Evolutionary conservation across 2,797 vertebrate species (phyloP), one percentile per base, ranked within the genome.

Genomic region (Argentina silus): DNA sequence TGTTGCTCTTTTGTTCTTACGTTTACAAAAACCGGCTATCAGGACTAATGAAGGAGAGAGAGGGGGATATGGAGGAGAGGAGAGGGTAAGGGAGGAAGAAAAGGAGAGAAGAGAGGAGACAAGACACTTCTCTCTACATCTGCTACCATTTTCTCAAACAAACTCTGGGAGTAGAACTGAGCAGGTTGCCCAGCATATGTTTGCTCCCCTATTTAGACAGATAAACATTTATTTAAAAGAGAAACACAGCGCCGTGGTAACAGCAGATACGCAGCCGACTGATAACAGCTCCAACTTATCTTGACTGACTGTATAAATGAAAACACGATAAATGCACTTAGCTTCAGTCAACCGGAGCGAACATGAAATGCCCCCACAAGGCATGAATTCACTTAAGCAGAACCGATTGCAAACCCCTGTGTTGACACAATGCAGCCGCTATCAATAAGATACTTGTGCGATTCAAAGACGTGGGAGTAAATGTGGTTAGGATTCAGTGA

Each of bases 1-100:
- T 69, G 70, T 74, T 82, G 86, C 78, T 84, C 83, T 86, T 89
- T 89, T 87, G 78, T 88, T 89, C 75, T 82, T 81, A 65, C 15
- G 78, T 19, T 74, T 61, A 81, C 79, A 79, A 76, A 82, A 81
- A 72, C 17, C 74, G 78, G 19, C 45, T 66, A 85, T 83, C 79
- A 79, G 72, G 75, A 74, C 80, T 60, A 80, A 77, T 79, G 77
- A 86, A 78, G 77, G 75, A 53, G 67, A 67, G 74, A 76, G 48
- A 70, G 74, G 69, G 44, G 67, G 17, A 64, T 43, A 63, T 65
- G 72, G 56, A 72, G 48, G 56, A 45, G 44, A 60, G 66, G 63
- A n/a, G n/a, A n/a, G n/a, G n/a, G n/a, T n/a, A n/a, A n/a, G n/a
- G n/a, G n/a, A n/a, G 27, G 27, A 74, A 71, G 80, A 83, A 79